Evolutionary conservation across 2,797 vertebrate genomes (phyloP).

Genomic region (Philypnodon macrostomus): DNA sequence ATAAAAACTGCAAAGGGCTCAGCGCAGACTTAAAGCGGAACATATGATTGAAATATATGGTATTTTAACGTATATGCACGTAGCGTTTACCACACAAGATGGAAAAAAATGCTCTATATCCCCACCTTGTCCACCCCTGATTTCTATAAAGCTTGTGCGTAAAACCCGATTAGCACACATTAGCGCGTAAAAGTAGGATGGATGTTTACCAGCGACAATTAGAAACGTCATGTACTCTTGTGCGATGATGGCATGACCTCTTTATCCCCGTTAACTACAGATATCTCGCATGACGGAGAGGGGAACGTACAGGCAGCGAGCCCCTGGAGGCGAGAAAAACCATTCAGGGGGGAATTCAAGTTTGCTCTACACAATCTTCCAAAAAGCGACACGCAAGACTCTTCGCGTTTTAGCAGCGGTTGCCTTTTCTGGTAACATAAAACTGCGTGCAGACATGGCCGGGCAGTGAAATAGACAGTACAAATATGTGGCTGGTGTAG

Average conservation of each 20-base stretch:
- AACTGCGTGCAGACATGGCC: conserved; percentile 60
- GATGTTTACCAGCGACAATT: conserved; percentile 29
- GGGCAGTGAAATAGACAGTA: conserved; percentile 21
- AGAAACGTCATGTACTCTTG: conserved; percentile 48
- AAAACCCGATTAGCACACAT: background rate
- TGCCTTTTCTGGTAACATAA: conserved; percentile 33
- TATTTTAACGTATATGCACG: conserved; percentile 14
- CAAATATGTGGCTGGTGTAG: conserved; percentile 71
- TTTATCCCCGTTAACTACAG: conserved; percentile 72
- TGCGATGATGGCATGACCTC: conserved; percentile 63
- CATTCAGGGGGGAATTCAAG: conserved; percentile 67
- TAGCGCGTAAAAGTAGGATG: conserved; percentile 39
- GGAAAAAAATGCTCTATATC: conserved; percentile 20
- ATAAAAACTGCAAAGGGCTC: conserved; percentile 47
- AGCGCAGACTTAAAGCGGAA: conserved; percentile 53
- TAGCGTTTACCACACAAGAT: conserved; percentile 22
- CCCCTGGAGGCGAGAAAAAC: conserved; percentile 46
- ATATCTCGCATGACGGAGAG: conserved; percentile 55
- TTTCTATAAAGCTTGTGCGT: background rate
- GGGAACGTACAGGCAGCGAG: conserved; percentile 55
- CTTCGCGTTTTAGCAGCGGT: conserved; percentile 26
- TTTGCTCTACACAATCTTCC: conserved; percentile 57
- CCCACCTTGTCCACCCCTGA: conserved; percentile 4
- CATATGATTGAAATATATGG: conserved; percentile 7
- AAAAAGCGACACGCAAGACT: conserved; percentile 28